phyloP scores from a whole-genome alignment of 2,797 vertebrate genomes.

The Phalloptychus januarius region DNA sequence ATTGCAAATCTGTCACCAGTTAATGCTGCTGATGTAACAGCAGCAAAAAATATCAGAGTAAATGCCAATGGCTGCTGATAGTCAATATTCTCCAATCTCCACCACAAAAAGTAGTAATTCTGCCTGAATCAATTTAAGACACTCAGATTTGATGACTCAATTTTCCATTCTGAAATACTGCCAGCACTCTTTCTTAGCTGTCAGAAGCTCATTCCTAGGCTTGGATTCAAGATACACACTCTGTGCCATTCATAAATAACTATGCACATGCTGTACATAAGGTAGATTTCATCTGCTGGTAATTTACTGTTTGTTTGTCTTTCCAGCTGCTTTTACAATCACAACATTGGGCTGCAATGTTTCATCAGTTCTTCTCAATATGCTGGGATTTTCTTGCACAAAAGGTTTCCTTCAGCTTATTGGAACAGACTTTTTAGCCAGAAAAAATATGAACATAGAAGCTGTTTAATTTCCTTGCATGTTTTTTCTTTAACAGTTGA shows the following conservation, averaged over 20 bases:
- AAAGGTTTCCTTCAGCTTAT: conserved; percentile 1
- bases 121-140: conserved; percentile 31
- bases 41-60: conserved; percentile 9
- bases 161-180: conserved; percentile 30
- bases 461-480: not conserved
- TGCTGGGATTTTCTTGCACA: not conserved
- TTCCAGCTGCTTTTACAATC: conserved; percentile 22
- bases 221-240: conserved; percentile 8
- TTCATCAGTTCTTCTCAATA: not conserved
- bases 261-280: conserved; percentile 19
- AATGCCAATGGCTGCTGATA: conserved; percentile 2
- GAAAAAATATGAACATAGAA: not conserved
- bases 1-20: not conserved
- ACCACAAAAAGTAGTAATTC: conserved; percentile 25
- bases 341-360: not conserved
- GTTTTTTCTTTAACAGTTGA: not conserved
- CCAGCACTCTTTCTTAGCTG: conserved; percentile 29
- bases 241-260: conserved; percentile 46
- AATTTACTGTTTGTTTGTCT: conserved; percentile 24
- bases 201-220: conserved; percentile 28
- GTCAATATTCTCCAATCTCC: conserved; percentile 20
- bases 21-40: conserved; percentile 13
- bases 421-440: not conserved
- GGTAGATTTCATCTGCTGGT: conserved; percentile 6
- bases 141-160: conserved; percentile 34